A percentile compares a stretch with the other conserved stretches of the same genome.
Evolutionary conservation across 2,797 vertebrate species (phyloP).

Genomic region (Onychomys leucogaster): DNA sequence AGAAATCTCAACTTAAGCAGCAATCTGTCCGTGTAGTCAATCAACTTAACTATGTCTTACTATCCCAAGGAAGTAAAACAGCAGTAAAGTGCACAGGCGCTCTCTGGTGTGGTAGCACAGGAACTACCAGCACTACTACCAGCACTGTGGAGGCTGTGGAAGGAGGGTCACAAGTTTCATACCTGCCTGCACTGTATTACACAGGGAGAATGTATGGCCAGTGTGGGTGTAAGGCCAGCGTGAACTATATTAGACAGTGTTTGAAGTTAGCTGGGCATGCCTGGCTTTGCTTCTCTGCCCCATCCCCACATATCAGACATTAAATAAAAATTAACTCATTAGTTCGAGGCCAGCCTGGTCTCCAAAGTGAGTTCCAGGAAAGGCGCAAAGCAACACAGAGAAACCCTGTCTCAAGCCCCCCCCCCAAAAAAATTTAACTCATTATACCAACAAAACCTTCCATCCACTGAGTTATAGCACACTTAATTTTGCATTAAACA

Average conservation of each 20-base stretch:
- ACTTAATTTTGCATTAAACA: neutral
- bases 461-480: neutral
- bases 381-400: too few species aligned
- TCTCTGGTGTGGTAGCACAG: neutral
- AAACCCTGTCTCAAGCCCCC: too few species aligned
- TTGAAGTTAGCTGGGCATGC: neutral
- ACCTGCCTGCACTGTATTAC: neutral
- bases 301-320: neutral
- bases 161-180: neutral
- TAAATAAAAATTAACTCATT: slow-evolving; percentile 28
- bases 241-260: neutral
- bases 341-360: too few species aligned
- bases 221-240: neutral
- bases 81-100: neutral
- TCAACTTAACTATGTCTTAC: neutral
- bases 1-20: neutral
- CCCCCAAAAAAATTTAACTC: neutral
- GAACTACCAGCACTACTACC: neutral
- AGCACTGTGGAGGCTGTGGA: neutral
- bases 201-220: neutral
- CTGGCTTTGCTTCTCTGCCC: neutral
- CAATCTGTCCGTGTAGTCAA: neutral
- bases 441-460: neutral
- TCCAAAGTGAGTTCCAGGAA: too few species aligned
- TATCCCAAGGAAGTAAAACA: neutral